Evolutionary conservation across 2,113 vertebrate genomes (phyloP).

Genomic region (Cyprinodon tularosa): DNA sequence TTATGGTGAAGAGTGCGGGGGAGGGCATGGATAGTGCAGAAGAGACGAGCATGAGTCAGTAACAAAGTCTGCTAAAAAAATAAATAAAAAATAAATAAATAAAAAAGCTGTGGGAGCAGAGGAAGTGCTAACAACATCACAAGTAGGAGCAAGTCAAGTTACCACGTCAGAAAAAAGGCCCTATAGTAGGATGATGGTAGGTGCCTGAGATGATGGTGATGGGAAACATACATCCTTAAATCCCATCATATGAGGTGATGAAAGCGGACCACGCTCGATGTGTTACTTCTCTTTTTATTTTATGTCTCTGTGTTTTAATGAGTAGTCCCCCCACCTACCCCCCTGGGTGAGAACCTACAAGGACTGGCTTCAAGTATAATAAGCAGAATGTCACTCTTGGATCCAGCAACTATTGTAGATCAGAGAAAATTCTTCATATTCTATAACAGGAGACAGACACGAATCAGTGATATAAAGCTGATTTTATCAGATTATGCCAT

Average conservation of each 20-base stretch:
- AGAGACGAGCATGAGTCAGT: slow-evolving; percentile 81
- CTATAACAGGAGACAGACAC: not conserved
- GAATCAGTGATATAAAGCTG: not conserved
- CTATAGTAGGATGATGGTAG: slow-evolving; percentile 68
- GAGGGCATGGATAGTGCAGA: slow-evolving; percentile 75
- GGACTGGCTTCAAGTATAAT: slow-evolving; percentile 49
- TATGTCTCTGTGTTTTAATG: slow-evolving; percentile 59
- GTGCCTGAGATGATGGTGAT: slow-evolving; percentile 61
- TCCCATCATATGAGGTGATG: slow-evolving; percentile 46
- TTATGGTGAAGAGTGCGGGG: slow-evolving; percentile 74
- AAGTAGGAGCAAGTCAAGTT: slow-evolving; percentile 78
- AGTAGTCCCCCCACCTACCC: slow-evolving; percentile 23
- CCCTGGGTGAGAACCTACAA: slow-evolving; percentile 45
- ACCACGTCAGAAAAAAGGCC: slow-evolving; percentile 73
- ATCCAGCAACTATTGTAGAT: slow-evolving; percentile 53
- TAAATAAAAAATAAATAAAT: not conserved
- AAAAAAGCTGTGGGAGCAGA: slow-evolving; percentile 80
- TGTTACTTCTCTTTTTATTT: slow-evolving; percentile 48
- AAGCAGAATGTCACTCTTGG: slow-evolving; percentile 42
- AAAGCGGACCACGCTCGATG: slow-evolving; percentile 31
- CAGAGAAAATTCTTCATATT: slow-evolving; percentile 12
- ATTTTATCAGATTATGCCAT: slow-evolving; percentile 69
- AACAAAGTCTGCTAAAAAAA: slow-evolving; percentile 69
- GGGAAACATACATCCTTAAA: slow-evolving; percentile 54
- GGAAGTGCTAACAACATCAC: slow-evolving; percentile 79